Evolutionary conservation across 2,888 invertebrate genomes (phyloP), one percentile per base, ranked within the genome.

Genomic region (Nasonovia ribisnigri): DNA sequence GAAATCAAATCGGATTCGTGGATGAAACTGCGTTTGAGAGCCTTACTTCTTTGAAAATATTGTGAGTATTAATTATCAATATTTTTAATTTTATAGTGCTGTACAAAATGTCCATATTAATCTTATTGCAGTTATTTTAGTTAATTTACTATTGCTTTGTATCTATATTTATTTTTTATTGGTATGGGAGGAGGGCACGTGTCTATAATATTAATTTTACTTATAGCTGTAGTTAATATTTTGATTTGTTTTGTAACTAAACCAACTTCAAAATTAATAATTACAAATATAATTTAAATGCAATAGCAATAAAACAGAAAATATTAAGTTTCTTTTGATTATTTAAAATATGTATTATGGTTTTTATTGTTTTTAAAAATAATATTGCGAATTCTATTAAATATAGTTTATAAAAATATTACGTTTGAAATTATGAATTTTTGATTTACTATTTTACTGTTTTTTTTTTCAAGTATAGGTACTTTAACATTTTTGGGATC

Each of bases 1-100:
- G 98, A 95, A 99, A 99, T 96, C 97, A 97, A 96, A 97, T 99
- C 95, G 96, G 96, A 95, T 96, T 97, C 95, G 97, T 99, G 95
- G 97, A 97, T 95, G 97, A 97, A 95, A 97, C 97, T 95, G 98
- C 98, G 94, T 98, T 99, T 96, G 96, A 96, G 95, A 97, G 97
- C 96, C 96, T 98, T 95, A 97, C 97, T 94, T 97, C 97, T 95
- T 96, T 99, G 95, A 97, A 97, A 96, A 97, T 98, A 95, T 96
- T 99, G 99, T 99, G 96, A 98, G 99, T 98, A 96, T 95, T 88
- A 87, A 36, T 24, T 1, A 51, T 88, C 42, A 42, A 88, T 88
- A 36, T 36, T 29, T 36, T 77, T 77, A 24, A 77, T 77, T 77
- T 8, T 77, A 77, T 77, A 8, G 20, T 88, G 4, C 13, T 42